These are phyloP conservation scores for Alces alces DNA, from an alignment of 2,113 vertebrate species.

Conservation along the genomic window DNA sequence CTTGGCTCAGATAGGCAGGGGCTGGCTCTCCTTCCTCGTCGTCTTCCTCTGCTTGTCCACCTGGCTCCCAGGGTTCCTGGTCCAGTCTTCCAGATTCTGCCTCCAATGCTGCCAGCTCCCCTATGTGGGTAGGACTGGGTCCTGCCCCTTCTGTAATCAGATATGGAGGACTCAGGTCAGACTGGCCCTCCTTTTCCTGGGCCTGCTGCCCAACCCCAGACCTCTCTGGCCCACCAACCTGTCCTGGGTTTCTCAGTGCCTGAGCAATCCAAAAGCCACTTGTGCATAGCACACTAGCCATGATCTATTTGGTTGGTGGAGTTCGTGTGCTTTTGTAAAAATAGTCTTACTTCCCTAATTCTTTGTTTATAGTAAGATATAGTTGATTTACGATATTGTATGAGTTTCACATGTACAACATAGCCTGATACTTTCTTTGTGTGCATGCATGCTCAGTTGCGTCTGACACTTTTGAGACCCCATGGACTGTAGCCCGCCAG, in stretches of 20 bases:
- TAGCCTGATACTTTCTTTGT: background rate
- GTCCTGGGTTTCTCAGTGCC: background rate
- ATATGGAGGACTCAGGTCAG: background rate
- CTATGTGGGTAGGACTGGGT: slow-evolving; percentile 37
- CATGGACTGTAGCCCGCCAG: background rate
- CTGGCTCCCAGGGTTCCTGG: slow-evolving; percentile 67
- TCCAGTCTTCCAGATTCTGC: background rate
- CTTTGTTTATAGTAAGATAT: background rate
- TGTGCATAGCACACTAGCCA: background rate
- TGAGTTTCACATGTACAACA: background rate
- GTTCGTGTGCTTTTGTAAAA: background rate
- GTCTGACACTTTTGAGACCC: background rate
- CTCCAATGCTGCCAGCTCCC: slow-evolving; percentile 38
- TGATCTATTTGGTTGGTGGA: too few relatives aligned
- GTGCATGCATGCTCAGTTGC: background rate
- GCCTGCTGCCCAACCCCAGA: background rate
- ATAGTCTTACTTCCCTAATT: background rate
- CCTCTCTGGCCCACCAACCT: background rate
- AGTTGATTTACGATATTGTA: background rate
- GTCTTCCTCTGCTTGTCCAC: slow-evolving; percentile 66
- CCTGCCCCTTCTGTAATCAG: slow-evolving; percentile 22
- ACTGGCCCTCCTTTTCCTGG: background rate
- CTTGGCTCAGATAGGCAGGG: slow-evolving; percentile 78
- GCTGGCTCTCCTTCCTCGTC: slow-evolving; percentile 25
- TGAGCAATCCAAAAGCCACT: background rate